phyloP scores from a whole-genome alignment of 2,888 invertebrate species.

The Tetrapedia diversipes region DNA sequence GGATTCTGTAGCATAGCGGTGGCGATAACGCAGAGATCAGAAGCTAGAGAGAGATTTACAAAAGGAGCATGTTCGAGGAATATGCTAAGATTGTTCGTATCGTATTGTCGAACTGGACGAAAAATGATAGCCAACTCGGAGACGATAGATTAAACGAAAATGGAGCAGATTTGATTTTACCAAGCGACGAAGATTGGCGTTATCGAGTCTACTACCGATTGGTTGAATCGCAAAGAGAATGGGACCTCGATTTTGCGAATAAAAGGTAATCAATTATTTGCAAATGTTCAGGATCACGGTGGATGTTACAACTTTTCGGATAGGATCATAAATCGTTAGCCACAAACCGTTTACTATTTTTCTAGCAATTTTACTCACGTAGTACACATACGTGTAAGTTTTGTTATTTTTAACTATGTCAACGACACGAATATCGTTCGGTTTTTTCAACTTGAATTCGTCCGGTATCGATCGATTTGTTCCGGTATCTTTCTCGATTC shows the following conservation, averaged over 20 bases:
- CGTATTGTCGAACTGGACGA: conserved; percentile 84
- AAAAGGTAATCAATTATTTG: too few relatives aligned
- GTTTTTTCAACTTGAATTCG: neutral
- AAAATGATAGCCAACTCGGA: conserved; percentile 39
- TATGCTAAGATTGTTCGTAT: conserved; percentile 88
- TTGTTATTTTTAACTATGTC: neutral
- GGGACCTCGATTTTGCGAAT: conserved; percentile 73
- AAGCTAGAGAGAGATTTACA: conserved; percentile 69
- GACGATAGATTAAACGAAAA: conserved; percentile 77
- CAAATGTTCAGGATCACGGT: too few relatives aligned
- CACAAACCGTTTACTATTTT: neutral
- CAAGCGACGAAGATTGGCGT: conserved; percentile 88
- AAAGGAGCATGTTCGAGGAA: conserved; percentile 86
- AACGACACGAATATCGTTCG: neutral
- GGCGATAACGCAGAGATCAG: too few relatives aligned
- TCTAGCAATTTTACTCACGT: too few relatives aligned
- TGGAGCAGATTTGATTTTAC: conserved; percentile 86
- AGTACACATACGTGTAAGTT: neutral
- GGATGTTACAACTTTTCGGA: too few relatives aligned
- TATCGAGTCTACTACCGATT: conserved; percentile 88
- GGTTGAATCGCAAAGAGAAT: conserved; percentile 86
- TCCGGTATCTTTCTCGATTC: neutral
- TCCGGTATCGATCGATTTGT: neutral
- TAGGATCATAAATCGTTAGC: neutral
- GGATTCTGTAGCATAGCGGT: too few relatives aligned